Percentiles rank a stretch among this genome's conserved stretches.
Evolutionary conservation across 2,113 vertebrate species (phyloP).

Genomic region (Pterocles orientalis): DNA sequence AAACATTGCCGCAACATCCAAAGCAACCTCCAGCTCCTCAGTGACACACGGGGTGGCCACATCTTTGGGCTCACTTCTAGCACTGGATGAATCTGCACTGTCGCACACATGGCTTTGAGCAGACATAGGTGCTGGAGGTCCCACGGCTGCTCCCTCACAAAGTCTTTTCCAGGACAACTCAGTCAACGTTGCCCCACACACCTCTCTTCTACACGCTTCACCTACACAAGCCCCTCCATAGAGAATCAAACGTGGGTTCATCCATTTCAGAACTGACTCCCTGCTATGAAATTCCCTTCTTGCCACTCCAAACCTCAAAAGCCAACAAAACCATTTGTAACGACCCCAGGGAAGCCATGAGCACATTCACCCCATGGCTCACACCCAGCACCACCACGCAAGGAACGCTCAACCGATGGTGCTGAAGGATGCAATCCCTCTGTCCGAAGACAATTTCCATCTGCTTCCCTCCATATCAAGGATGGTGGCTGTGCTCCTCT

Average conservation of each 20-base stretch:
- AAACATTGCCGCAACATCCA: neutral
- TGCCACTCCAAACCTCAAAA: neutral
- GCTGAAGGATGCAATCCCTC: neutral
- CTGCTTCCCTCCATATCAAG: fast-evolving
- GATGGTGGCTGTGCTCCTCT: too few relatives aligned
- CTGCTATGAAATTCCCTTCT: neutral
- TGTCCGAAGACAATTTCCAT: fast-evolving
- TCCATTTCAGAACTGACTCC: neutral
- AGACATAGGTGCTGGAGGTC: neutral
- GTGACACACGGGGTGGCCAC: fast-evolving
- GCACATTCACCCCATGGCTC: too few relatives aligned
- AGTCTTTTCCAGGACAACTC: neutral
- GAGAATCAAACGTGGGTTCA: neutral
- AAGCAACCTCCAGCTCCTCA: neutral
- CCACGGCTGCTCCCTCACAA: neutral
- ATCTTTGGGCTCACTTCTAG: neutral
- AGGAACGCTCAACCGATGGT: neutral
- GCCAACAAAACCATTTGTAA: neutral
- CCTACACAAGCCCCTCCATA: neutral
- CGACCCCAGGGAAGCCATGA: neutral
- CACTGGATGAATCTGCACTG: neutral
- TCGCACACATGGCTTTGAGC: neutral
- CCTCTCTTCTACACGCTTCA: neutral
- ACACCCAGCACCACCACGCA: too few relatives aligned
- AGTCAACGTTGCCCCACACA: neutral